A percentile compares a stretch with the other conserved stretches of the same genome.
These are phyloP conservation scores for Opisthocomus hoazin DNA, from an alignment of 2,113 vertebrate species.

Conservation along the genomic window DNA sequence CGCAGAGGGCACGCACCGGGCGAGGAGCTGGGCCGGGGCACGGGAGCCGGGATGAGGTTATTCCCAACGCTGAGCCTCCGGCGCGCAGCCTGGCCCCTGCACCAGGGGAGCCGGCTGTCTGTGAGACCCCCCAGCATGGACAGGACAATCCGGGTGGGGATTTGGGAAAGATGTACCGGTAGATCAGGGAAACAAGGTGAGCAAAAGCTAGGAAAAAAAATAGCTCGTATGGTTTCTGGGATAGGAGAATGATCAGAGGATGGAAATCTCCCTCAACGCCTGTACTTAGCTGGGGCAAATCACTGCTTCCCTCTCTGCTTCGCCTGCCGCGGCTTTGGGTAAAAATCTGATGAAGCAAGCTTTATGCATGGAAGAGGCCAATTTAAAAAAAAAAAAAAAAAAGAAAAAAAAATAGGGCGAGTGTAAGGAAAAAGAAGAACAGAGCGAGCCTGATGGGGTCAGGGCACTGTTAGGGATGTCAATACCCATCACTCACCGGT, in stretches of 20 bases:
- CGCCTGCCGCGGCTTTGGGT: not conserved
- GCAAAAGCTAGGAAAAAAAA: not conserved
- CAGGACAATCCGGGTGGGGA: not conserved
- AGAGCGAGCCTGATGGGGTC: constrained; percentile 52
- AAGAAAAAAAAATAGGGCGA: constrained; percentile 18
- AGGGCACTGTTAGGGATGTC: constrained; percentile 36
- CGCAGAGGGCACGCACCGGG: not conserved
- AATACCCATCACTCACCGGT: constrained; percentile 60
- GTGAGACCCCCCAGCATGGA: rapidly evolving
- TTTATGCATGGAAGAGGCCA: constrained; percentile 44
- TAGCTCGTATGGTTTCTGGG: rapidly evolving
- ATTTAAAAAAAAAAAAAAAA: not conserved
- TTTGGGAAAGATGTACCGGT: not conserved
- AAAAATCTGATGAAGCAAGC: constrained; percentile 43
- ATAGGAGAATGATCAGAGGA: not conserved
- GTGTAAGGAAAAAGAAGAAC: constrained; percentile 49
- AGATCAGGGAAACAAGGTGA: not conserved
- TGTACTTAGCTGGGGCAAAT: not conserved
- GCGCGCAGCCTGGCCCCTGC: not conserved
- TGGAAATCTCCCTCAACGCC: not conserved
- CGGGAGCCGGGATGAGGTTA: not conserved
- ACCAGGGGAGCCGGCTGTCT: not conserved
- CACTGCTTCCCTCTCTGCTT: not conserved
- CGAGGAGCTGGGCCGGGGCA: not conserved
- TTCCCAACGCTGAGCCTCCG: not conserved